phyloP scores from a whole-genome alignment of 2,797 vertebrate species.

The Sphaeramia orbicularis region DNA sequence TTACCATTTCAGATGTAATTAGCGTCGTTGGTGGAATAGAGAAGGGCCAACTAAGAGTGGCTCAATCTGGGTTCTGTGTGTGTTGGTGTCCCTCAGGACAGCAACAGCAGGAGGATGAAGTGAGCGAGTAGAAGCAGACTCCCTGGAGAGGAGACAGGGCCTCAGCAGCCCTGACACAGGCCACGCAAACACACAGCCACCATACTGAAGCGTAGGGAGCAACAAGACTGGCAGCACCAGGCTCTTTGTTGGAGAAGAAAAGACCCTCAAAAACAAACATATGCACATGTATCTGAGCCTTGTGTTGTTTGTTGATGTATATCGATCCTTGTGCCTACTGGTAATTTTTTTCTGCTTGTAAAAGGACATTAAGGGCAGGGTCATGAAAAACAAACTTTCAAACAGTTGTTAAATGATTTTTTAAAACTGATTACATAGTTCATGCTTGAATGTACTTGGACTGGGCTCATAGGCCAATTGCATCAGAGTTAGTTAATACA shows the following conservation, averaged over 20 bases:
- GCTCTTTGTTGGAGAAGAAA: constrained; percentile 66
- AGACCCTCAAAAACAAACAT: constrained; percentile 55
- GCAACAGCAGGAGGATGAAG: constrained; percentile 80
- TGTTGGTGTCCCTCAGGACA: constrained; percentile 68
- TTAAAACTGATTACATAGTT: too few species aligned
- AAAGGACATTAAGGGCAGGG: background rate
- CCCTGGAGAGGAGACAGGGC: constrained; percentile 68
- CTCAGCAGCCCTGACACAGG: constrained; percentile 62
- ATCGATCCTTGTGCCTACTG: constrained; percentile 7
- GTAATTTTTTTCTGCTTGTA: constrained; percentile 14
- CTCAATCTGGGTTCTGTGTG: constrained; percentile 75
- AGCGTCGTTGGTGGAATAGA: constrained; percentile 71
- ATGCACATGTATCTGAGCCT: constrained; percentile 46
- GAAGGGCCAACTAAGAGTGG: constrained; percentile 72
- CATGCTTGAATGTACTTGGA: too few species aligned
- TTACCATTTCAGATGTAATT: constrained; percentile 84
- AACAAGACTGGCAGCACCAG: constrained; percentile 50
- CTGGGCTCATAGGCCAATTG: too few species aligned
- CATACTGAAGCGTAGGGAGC: constrained; percentile 43
- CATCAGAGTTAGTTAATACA: too few species aligned
- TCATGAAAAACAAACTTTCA: too few species aligned
- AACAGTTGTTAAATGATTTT: too few species aligned
- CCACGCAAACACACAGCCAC: constrained; percentile 53
- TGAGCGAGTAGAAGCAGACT: constrained; percentile 60
- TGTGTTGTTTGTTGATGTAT: constrained; percentile 36